Conservation (phyloP, 2,113 vertebrate species). For the Argyrosomus japonicus region DNA sequence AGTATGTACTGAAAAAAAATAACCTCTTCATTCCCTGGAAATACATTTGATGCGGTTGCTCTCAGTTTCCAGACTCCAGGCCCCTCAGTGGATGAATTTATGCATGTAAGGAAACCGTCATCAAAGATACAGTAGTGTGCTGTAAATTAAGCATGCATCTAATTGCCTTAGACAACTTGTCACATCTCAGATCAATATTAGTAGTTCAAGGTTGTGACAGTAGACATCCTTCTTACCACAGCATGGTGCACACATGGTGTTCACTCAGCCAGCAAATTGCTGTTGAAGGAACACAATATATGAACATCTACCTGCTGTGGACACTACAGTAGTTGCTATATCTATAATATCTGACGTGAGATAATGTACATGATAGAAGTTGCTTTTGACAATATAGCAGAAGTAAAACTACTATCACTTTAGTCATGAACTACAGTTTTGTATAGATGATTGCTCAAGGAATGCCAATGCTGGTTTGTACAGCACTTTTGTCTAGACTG, state of each 20-base stretch:
- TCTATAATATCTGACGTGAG: neutral
- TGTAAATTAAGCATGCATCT: neutral
- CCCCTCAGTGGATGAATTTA: neutral
- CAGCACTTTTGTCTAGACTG: no score
- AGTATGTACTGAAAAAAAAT: neutral
- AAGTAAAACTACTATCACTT: neutral
- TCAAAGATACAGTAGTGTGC: neutral
- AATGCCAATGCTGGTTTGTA: neutral
- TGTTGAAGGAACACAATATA: slow-evolving; percentile 34
- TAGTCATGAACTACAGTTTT: neutral
- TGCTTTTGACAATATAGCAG: neutral
- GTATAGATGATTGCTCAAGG: neutral
- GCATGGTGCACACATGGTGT: slow-evolving; percentile 23
- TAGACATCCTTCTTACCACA: slow-evolving; percentile 13
- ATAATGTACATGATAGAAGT: neutral
- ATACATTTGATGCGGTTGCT: neutral
- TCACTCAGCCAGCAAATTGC: slow-evolving; percentile 54
- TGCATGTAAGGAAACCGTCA: neutral
- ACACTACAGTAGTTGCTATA: slow-evolving; percentile 16
- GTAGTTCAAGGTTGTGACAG: slow-evolving; percentile 27
- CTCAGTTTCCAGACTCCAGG: neutral
- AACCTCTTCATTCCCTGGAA: neutral
- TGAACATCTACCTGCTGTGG: slow-evolving; percentile 42
- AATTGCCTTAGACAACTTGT: neutral
- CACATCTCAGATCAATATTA: neutral